Base-by-base conservation (phyloP, 2,113 vertebrate genomes). In the Salvelinus fontinalis region DNA sequence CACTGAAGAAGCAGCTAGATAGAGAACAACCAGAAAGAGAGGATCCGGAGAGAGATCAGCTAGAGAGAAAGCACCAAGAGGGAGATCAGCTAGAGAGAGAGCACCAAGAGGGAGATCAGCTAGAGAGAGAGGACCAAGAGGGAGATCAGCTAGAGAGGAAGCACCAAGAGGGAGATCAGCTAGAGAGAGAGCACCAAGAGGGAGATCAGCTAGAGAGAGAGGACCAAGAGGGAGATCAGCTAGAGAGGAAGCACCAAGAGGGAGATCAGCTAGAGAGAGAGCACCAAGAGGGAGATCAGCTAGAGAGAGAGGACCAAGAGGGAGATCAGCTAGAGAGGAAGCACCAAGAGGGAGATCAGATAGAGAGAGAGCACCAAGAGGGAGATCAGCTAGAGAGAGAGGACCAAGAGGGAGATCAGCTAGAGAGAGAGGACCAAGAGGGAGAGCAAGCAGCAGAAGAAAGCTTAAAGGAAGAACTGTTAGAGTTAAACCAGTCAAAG, bases 141-240 rank as follows among this genome's bases (percentile, higher is more conserved):
- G 0, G 5, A 57, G 29, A n/a, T 14, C 9, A 24, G 71, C 65
- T 11, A 24, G 14, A 67, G 27, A 67, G 29, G 34, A 16, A 7
- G 4, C 16, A 34, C 11, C 24, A 18, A 67, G 22, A 31, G 66
- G 29, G 27, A 67, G 29, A 67, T 16, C 24, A 67, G 29, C 26
- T 11, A 18, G 5, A 0, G 8, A 59, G n/a, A 68, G 51, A 69
- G 12, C 24, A 74, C 26, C 16, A 14, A 18, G n/a, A 18, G n/a
- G 65, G 1, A 72, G 49, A 79, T 59, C 18, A 71, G 59, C n/a
- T 0, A 12, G 22, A 27, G 11, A 12, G 0, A 27, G 2, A 12
- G 3, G 5, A 31, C 6, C 20, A 16, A 16, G 64, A 26, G 26
- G 11, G 31, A 67, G 75, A 90, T 67, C 70, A 85, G 92, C 64